Evolutionary conservation across 1,140 invertebrate genomes (phyloP).

Genomic region (Acromyrmex heyeri): DNA sequence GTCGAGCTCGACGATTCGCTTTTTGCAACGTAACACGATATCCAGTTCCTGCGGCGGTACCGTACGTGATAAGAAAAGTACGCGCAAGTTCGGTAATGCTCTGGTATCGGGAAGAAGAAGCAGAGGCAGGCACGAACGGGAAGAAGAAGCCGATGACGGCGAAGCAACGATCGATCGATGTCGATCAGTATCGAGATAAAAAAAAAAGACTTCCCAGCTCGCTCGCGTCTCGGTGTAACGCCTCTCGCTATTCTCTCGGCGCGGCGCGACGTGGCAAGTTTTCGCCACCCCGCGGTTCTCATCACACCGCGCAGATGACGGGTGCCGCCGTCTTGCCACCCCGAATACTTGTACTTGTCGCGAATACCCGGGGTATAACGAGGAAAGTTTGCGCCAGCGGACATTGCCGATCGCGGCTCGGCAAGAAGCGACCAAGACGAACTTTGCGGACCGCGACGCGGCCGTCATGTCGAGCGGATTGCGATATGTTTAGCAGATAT

Average conservation of each 20-base stretch:
- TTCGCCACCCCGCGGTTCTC: constrained; percentile 39
- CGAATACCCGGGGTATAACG: constrained; percentile 74
- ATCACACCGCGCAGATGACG: constrained; percentile 55
- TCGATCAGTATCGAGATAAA: constrained; percentile 49
- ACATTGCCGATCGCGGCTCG: constrained; percentile 52
- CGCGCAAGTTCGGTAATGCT: constrained; percentile 32
- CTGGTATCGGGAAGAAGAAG: constrained; percentile 40
- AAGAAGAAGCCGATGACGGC: constrained; percentile 20
- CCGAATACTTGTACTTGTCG: constrained; percentile 43
- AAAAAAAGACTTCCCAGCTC: not conserved
- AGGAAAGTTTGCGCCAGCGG: constrained; percentile 76
- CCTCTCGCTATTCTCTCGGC: constrained; percentile 27
- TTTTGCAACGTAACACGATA: not conserved
- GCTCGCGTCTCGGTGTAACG: not conserved
- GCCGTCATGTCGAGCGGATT: constrained; percentile 27
- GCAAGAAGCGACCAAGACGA: constrained; percentile 23
- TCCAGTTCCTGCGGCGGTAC: not conserved
- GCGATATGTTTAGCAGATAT: constrained; percentile 31
- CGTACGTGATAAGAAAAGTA: constrained; percentile 27
- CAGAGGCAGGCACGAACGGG: constrained; percentile 27
- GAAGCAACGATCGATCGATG: constrained; percentile 61
- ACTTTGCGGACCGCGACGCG: constrained; percentile 5
- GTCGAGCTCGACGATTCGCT: not conserved
- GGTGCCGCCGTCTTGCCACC: constrained; percentile 1
- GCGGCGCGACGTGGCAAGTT: constrained; percentile 19